phyloP scores from a whole-genome alignment of 2,113 vertebrate genomes.

The Megaceryle maxima region DNA sequence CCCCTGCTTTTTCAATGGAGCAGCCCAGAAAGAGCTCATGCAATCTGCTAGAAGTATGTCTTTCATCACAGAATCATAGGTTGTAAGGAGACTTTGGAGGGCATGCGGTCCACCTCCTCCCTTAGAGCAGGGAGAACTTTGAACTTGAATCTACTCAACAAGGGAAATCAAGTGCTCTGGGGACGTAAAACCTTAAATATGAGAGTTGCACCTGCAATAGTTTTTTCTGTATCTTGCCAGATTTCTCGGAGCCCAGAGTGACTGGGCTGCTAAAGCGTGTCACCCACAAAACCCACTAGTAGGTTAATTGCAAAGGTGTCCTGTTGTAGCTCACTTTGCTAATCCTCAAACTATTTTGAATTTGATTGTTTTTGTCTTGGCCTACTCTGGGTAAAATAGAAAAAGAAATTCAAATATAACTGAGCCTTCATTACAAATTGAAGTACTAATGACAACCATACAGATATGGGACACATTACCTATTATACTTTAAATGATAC shows the following conservation, averaged over 20 bases:
- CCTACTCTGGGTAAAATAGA: neutral
- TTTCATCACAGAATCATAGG: neutral
- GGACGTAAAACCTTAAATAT: neutral
- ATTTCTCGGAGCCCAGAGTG: neutral
- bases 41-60: neutral
- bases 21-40: neutral
- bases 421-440: neutral
- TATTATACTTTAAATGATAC: neutral
- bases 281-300: neutral
- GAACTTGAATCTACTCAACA: neutral
- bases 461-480: neutral
- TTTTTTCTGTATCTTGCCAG: neutral
- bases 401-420: neutral
- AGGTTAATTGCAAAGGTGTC: neutral
- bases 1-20: neutral
- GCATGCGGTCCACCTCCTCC: neutral
- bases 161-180: neutral
- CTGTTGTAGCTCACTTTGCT: neutral
- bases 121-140: neutral
- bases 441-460: neutral
- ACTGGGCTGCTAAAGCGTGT: neutral
- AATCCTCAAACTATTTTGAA: neutral
- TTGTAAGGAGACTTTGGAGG: neutral
- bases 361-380: neutral
- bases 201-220: neutral